Percentiles rank a stretch among this genome's conserved stretches.
These are phyloP conservation scores for Sorex fumeus DNA, from an alignment of 2,113 vertebrate genomes.

Conservation along the genomic window DNA sequence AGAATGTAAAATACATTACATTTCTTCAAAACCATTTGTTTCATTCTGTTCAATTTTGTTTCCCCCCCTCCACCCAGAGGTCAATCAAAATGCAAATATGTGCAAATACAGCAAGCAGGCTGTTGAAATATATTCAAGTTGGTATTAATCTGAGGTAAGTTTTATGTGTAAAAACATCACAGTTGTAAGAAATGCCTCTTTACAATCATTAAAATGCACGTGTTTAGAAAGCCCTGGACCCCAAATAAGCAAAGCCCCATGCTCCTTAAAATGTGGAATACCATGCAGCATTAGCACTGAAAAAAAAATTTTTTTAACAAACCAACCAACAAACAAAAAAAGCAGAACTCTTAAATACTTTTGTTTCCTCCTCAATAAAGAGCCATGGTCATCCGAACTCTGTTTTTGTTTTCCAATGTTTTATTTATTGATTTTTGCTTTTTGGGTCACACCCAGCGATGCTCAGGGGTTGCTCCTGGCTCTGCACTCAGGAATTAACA, in stretches of 20 bases:
- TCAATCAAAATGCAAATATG: slow-evolving; percentile 28
- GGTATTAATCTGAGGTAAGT: slow-evolving; percentile 66
- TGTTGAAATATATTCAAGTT: slow-evolving; percentile 21
- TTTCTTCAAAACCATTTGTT: slow-evolving; percentile 43
- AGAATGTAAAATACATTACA: background rate
- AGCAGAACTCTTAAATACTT: background rate
- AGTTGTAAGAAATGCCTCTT: slow-evolving; percentile 51
- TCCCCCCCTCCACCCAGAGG: background rate
- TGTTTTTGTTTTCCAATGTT: too few relatives aligned
- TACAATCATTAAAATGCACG: background rate
- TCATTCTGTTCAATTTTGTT: slow-evolving; percentile 8
- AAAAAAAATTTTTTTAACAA: too few relatives aligned
- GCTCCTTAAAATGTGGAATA: slow-evolving; percentile 55
- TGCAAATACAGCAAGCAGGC: slow-evolving; percentile 27
- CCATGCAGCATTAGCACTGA: slow-evolving; percentile 36
- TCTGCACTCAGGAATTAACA: too few relatives aligned
- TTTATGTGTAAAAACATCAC: slow-evolving; percentile 33
- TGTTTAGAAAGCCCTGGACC: background rate
- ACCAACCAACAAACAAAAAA: too few relatives aligned
- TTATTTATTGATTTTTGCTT: too few relatives aligned
- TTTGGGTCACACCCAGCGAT: too few relatives aligned
- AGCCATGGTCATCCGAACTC: background rate
- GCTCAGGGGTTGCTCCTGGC: too few relatives aligned
- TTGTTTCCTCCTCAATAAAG: slow-evolving; percentile 53
- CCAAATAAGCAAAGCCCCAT: slow-evolving; percentile 63